Evolutionary conservation across 2,113 vertebrate species (phyloP).

Genomic region (Hipposideros armiger): DNA sequence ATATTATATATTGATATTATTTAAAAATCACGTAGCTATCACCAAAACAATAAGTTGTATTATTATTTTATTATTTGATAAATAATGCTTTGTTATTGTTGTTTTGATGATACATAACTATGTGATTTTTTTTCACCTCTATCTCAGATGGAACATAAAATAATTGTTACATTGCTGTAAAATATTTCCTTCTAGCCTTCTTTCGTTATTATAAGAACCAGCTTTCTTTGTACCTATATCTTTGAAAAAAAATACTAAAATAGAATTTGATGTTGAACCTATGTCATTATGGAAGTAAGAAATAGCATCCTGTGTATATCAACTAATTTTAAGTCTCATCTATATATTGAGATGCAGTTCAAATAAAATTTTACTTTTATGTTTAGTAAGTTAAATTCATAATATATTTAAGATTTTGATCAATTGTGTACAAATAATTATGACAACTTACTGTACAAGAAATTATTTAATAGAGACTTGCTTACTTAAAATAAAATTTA

Average conservation of each 20-base stretch:
- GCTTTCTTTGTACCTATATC: not conserved
- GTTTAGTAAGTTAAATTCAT: not conserved
- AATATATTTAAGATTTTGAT: conserved; percentile 21
- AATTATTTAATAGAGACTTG: not conserved
- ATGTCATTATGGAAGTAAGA: not conserved
- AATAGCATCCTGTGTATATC: not conserved
- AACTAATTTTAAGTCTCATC: not conserved
- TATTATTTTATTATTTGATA: not conserved
- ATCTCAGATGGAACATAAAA: not conserved
- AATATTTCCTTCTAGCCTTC: not conserved
- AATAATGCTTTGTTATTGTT: not conserved
- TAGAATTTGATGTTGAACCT: not conserved
- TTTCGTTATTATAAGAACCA: not conserved
- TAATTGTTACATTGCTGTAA: not conserved
- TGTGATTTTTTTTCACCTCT: not conserved
- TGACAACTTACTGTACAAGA: not conserved
- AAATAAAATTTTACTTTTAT: not conserved
- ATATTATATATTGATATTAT: not conserved
- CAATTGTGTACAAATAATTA: not conserved
- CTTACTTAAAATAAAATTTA: not conserved
- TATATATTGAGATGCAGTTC: not conserved
- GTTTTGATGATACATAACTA: not conserved
- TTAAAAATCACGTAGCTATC: not conserved
- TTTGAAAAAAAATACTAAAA: not conserved
- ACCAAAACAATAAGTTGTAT: not conserved